Conservation (phyloP, 2,797 vertebrate species). For the Chiroxiphia lanceolata region DNA sequence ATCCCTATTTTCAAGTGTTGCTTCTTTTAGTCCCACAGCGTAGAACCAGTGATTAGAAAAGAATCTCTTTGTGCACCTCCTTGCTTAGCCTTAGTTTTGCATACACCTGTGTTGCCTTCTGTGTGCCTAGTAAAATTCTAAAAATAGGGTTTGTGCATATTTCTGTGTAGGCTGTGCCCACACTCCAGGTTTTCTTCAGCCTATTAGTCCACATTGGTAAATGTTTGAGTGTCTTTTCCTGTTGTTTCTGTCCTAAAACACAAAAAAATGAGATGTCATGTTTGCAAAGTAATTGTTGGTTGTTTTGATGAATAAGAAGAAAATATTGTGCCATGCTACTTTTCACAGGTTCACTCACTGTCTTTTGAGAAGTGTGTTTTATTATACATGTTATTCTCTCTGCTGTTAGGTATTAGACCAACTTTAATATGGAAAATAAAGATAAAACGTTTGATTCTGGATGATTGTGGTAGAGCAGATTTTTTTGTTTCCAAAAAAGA, state of each 20-base stretch:
- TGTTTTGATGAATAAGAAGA: not conserved
- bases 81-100: not conserved
- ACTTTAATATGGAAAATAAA: not conserved
- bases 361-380: slow-evolving; percentile 32
- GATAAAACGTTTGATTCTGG: not conserved
- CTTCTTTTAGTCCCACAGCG: not conserved
- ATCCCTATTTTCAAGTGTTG: not conserved
- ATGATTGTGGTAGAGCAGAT: not conserved
- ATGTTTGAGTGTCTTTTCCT: not conserved
- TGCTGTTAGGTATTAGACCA: slow-evolving; percentile 24
- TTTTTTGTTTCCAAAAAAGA: not conserved
- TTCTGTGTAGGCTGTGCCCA: not conserved
- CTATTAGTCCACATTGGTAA: not conserved
- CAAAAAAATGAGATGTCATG: not conserved
- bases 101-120: not conserved
- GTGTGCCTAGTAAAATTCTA: not conserved
- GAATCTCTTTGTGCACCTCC: not conserved
- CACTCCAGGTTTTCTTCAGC: not conserved
- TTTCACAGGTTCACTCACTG: slow-evolving; percentile 3
- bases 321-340: not conserved
- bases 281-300: not conserved
- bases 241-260: not conserved
- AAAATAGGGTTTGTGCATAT: not conserved
- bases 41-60: not conserved
- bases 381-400: not conserved